Evolutionary conservation across 2,888 invertebrate genomes (phyloP), one percentile per base, ranked within the genome.

Genomic region (Diadegma fenestrale): DNA sequence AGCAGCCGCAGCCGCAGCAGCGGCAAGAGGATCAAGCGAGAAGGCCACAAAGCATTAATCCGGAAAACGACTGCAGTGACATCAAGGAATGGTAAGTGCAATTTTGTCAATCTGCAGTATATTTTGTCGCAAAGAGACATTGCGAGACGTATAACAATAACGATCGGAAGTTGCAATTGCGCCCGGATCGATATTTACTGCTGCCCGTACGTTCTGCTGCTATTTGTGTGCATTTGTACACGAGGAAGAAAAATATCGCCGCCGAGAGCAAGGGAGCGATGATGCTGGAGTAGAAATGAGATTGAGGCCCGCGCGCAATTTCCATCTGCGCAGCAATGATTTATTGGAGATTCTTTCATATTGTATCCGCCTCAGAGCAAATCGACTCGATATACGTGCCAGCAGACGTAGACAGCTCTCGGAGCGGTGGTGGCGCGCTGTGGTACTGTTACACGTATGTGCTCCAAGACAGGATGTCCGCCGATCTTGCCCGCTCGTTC

Each of bases 11-110:
- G n/a, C n/a, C n/a, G n/a, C n/a, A n/a, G n/a, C n/a, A n/a, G 26
- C 84, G 82, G 37, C 84, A 80, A 43, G 78, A 82, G 7, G 84
- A 84, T n/a, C 82, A 68, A 64, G 66, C 63, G 37, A 76, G 71
- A 58, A 77, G 37, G 37, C 26, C 51, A 5, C 87, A 88, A 76
- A 85, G 73, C 10, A 87, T 84, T 72, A 6, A 33, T 33, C 78
- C 80, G 58, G 85, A 88, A 19, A 80, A 80, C 26, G 89, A 88
- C 80, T 84, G 84, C 69, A 83, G 85, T 66, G 89, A 88, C 73
- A 89, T 88, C 72, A 90, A 90, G 81, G 89, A 90, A 72, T 90
- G 90, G 90, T 90, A 80, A 89, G 89, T 88, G 5, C 19, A 17
- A 43, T 19, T 80, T 43, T 64, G n/a, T 43, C n/a, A n/a, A n/a